phyloP scores from a whole-genome alignment of 2,113 vertebrate species.

The Blennius ocellaris region DNA sequence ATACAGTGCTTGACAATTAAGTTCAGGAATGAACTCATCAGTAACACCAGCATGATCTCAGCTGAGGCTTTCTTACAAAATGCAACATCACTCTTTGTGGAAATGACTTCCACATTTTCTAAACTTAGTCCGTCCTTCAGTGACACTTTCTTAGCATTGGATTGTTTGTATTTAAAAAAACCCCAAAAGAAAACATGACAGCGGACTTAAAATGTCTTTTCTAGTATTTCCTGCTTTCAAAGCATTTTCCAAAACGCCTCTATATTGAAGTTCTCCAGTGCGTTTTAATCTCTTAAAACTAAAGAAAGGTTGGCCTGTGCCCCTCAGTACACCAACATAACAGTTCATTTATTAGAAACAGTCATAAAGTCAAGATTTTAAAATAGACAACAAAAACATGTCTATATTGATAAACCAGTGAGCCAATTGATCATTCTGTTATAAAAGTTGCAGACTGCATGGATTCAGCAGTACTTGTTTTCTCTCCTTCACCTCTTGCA shows the following conservation, averaged over 20 bases:
- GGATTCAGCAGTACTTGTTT: not conserved
- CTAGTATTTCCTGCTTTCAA: not conserved
- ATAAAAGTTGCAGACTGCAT: conserved; percentile 14
- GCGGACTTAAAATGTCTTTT: not conserved
- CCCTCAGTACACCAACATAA: conserved; percentile 30
- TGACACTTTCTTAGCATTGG: not conserved
- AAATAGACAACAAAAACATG: conserved; percentile 11
- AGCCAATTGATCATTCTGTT: conserved; percentile 19
- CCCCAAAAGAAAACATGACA: not conserved
- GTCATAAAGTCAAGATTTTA: conserved; percentile 70
- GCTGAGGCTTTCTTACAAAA: conserved; percentile 29
- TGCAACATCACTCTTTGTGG: not conserved
- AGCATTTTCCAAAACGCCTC: conserved; percentile 35
- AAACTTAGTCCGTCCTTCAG: not conserved
- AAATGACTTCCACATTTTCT: not conserved
- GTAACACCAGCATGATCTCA: conserved; percentile 36
- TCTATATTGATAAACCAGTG: conserved; percentile 13
- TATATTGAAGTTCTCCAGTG: conserved; percentile 26
- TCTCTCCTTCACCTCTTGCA: no score
- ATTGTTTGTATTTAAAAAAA: no score
- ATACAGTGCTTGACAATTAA: conserved; percentile 52
- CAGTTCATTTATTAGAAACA: conserved; percentile 74
- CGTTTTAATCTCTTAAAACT: conserved; percentile 42
- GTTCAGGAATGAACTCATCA: conserved; percentile 22
- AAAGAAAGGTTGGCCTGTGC: conserved; percentile 35